These are phyloP conservation scores for Dynastes grantii DNA, from an alignment of 2,888 invertebrate species.

Conservation along the genomic window DNA sequence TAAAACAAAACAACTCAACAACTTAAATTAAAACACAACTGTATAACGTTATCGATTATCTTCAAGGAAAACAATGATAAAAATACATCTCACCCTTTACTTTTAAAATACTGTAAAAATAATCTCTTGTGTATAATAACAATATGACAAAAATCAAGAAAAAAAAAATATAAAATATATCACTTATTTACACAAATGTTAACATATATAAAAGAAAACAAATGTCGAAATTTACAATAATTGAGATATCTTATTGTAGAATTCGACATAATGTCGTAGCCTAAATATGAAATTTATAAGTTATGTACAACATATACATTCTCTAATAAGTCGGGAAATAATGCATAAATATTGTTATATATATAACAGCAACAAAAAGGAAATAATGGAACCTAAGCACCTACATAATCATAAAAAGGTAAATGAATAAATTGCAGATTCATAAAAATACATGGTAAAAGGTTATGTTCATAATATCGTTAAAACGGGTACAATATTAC, in stretches of 20 bases:
- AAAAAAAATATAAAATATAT: slow-evolving; percentile 46
- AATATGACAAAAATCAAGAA: slow-evolving; percentile 47
- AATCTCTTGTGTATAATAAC: slow-evolving; percentile 49
- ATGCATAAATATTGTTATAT: slow-evolving; percentile 34
- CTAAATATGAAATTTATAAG: slow-evolving; percentile 37
- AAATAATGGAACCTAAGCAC: slow-evolving; percentile 43
- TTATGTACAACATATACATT: slow-evolving; percentile 51
- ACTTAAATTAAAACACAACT: slow-evolving; percentile 43
- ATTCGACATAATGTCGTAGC: slow-evolving; percentile 22
- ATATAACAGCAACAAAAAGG: slow-evolving; percentile 44
- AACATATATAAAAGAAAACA: slow-evolving; percentile 40
- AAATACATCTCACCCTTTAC: slow-evolving; percentile 44
- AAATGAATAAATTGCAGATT: slow-evolving; percentile 48
- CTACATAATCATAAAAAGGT: slow-evolving; percentile 39
- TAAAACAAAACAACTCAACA: slow-evolving; percentile 46
- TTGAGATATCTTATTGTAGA: slow-evolving; percentile 31
- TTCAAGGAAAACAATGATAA: slow-evolving; percentile 38
- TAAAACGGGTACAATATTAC: slow-evolving; percentile 33
- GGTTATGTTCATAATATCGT: slow-evolving; percentile 7
- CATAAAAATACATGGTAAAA: slow-evolving; percentile 37
- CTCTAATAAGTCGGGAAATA: slow-evolving; percentile 7
- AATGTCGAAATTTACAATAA: slow-evolving; percentile 37
- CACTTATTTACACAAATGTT: slow-evolving; percentile 48
- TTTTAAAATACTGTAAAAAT: slow-evolving; percentile 52
- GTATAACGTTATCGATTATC: slow-evolving; percentile 40